These are phyloP conservation scores for Drosophila fungiperda DNA, from an alignment of 2,888 invertebrate genomes.

Conservation along the genomic window DNA sequence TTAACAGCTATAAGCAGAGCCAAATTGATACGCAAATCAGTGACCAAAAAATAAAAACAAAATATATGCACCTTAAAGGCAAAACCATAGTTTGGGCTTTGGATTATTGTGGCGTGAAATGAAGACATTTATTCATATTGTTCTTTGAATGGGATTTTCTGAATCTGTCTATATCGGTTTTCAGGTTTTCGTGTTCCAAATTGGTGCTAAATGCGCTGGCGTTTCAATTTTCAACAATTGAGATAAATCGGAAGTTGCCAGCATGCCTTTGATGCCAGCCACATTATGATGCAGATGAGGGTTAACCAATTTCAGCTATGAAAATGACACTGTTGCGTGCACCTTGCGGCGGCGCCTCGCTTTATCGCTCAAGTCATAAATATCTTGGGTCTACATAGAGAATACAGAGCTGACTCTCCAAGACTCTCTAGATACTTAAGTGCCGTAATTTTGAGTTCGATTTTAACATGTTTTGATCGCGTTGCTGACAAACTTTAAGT, in stretches of 20 bases:
- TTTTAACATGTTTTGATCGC: constrained; percentile 73
- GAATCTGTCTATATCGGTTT: constrained; percentile 63
- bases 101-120: constrained; percentile 52
- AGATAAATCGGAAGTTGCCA: constrained; percentile 82
- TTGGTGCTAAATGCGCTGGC: constrained; percentile 73
- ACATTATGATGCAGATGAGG: constrained; percentile 57
- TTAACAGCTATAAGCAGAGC: constrained; percentile 56
- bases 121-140: constrained; percentile 70
- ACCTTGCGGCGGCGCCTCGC: constrained; percentile 82
- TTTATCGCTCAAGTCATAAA: constrained; percentile 81
- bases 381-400: constrained; percentile 43
- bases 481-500: constrained; percentile 76
- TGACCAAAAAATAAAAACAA: constrained; percentile 38
- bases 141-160: constrained; percentile 10
- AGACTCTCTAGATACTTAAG: constrained; percentile 47
- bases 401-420: constrained; percentile 1
- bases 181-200: constrained; percentile 70
- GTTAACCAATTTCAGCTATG: constrained; percentile 15
- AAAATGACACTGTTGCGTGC: constrained; percentile 42
- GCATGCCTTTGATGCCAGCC: constrained; percentile 45
- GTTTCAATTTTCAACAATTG: constrained; percentile 79
- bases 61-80: constrained; percentile 13
- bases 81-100: constrained; percentile 18
- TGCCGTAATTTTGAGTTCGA: constrained; percentile 73
- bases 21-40: constrained; percentile 57